Base-by-base conservation (phyloP, 2,113 vertebrate genomes). In the Tachuris rubrigastra region DNA sequence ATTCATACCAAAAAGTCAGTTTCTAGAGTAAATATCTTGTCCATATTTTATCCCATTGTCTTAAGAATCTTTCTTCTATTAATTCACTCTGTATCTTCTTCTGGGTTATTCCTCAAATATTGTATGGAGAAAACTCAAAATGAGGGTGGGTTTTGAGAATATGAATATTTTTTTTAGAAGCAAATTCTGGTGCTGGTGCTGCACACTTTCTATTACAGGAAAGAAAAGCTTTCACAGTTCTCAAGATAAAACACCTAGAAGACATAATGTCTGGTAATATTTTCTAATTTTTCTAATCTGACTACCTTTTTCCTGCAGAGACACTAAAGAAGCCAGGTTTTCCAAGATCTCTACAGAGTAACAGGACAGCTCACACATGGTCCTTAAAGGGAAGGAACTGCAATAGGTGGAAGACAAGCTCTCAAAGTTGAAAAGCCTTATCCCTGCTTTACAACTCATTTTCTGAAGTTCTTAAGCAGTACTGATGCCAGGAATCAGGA, bases 121-220 rank as follows among this genome's bases (percentile, higher is more conserved):
- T 17, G 52, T 44, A 41, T 1, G 4, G 4, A 58, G 9, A 81
- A 86, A 83, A 52, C 2, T 20, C 1, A 47, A 39, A 80, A 59
- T 21, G 7, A 28, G 11, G 1, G 4, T 18, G 5, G 1, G 0
- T 1, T 3, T 31, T 65, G 21, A 71, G 27, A 77, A 39, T 50
- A 33, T 22, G 8, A 25, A 16, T 24, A 5, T 44, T 6, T 37
- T 79, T 37, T 83, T 90, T 47, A 67, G 23, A 80, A 35, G 11
- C 2, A 66, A 17, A 31, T 63, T 72, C 41, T 81, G 28, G 2
- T 3, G 2, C 8, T 72, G 7, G 6, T 60, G 3, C 13, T 56
- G 31, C 28, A 63, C 0, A 0, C 3, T 82, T 87, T 76, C 46
- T 81, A 23, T 59, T 50, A 20, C 6, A 46, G 46, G 66, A 85